These are phyloP conservation scores for Phymatocera aterrima DNA, from an alignment of 2,888 invertebrate genomes.

Conservation along the genomic window DNA sequence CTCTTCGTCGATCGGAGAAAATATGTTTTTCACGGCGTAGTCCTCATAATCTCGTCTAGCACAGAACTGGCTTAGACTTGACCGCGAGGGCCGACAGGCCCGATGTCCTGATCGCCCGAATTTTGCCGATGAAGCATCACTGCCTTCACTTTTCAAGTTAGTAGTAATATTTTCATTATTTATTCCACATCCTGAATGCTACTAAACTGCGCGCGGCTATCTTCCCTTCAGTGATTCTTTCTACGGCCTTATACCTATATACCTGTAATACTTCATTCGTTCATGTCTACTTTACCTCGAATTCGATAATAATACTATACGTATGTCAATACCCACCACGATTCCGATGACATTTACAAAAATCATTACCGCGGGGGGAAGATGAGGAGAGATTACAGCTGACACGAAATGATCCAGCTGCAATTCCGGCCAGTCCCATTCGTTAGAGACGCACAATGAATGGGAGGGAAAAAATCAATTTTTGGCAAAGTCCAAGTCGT, in stretches of 20 bases:
- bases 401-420: neutral
- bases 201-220: neutral
- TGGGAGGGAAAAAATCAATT: slow-evolving; percentile 25
- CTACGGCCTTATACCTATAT: neutral
- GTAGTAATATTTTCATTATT: slow-evolving; percentile 55
- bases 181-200: neutral
- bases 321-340: no score
- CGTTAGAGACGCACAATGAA: neutral
- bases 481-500: slow-evolving; percentile 24
- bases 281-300: neutral
- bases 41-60: slow-evolving; percentile 6
- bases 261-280: neutral
- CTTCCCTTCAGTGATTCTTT: neutral
- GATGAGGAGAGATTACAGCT: neutral
- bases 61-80: slow-evolving; percentile 20
- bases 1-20: neutral
- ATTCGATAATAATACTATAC: neutral
- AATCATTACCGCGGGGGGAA: neutral
- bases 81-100: slow-evolving; percentile 38
- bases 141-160: slow-evolving; percentile 72
- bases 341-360: neutral
- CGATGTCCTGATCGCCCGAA: slow-evolving; percentile 42
- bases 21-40: slow-evolving; percentile 17
- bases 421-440: neutral
- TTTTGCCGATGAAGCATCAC: slow-evolving; percentile 68